Base-by-base conservation (phyloP, 2,797 vertebrate genomes). In the Coregonus ussuriensis region DNA sequence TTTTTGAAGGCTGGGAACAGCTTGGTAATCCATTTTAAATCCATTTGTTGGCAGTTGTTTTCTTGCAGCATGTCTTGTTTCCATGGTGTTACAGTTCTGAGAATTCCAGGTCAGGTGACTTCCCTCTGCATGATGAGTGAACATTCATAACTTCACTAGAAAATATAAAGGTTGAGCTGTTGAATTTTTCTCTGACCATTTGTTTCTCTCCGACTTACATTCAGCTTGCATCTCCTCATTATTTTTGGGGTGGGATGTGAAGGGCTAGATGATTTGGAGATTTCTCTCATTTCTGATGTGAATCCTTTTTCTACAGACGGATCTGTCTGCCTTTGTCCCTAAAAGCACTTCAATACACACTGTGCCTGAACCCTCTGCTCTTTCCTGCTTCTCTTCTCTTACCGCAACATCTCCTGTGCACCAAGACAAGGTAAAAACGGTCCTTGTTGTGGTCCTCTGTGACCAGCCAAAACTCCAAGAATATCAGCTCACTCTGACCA, bases 291-390 rank as follows among this genome's bases (percentile, higher is more conserved):
- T 15, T 83, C 63, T 35, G 25, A 47, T 47, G 9, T 47, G 41
- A 54, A 54, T n/a, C 31, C 31, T 53, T 79, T 72, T n/a, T 80
- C 76, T 86, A 31, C 88, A 93, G 92, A 87, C 83, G 29, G 4
- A 16, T 16, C 31, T 9, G 11, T 47, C 41, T 13, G 9, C 31
- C 71, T 9, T 41, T 29, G 70, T 78, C 14, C 11, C 65, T 67
- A 67, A 67, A 33, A 29, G 11, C 65, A 1, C 88, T 70, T 74
- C 74, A 37, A 84, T 91, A 78, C 86, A 89, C 77, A 89, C 86
- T 52, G 86, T 91, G 81, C 89, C 88, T n/a, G 91, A 91, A 51
- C 89, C 89, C 21, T 53, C 85, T 14, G 82, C 78, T 75, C 85
- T 90, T 53, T 37, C 84, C 1, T 77, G 85, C 53, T 91, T 90